phyloP scores from a whole-genome alignment of 2,888 invertebrate species.

The Hydraecia micacea region DNA sequence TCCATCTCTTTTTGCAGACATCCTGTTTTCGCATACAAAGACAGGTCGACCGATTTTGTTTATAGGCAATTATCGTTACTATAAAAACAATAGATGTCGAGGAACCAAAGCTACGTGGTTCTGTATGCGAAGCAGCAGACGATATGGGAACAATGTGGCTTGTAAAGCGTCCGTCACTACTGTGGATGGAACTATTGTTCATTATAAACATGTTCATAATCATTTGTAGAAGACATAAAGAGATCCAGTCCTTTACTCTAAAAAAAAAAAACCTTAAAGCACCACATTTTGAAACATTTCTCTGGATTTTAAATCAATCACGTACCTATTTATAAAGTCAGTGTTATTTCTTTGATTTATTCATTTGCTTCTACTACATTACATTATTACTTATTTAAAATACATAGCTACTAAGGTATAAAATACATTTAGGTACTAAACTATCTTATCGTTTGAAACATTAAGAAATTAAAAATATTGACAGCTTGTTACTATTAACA shows the following conservation, averaged over 20 bases:
- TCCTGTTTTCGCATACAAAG: slow-evolving; percentile 57
- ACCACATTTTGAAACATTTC: background rate
- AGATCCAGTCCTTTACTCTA: background rate
- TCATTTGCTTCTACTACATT: background rate
- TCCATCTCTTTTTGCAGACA: slow-evolving; percentile 47
- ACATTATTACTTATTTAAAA: background rate
- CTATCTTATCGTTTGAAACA: background rate
- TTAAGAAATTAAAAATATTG: background rate
- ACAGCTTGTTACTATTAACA: background rate
- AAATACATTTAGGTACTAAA: background rate
- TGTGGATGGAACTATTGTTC: slow-evolving; percentile 45
- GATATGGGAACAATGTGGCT: slow-evolving; percentile 14
- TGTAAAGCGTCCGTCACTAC: slow-evolving; percentile 57
- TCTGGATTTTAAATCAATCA: background rate
- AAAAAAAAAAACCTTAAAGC: background rate
- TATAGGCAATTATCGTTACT: slow-evolving; percentile 71
- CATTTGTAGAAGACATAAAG: slow-evolving; percentile 33
- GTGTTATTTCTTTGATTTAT: background rate
- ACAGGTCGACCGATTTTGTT: slow-evolving; percentile 72
- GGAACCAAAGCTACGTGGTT: slow-evolving; percentile 75
- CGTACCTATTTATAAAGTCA: background rate
- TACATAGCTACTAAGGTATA: background rate
- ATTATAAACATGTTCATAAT: slow-evolving; percentile 50
- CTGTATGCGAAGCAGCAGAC: slow-evolving; percentile 68
- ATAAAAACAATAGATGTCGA: slow-evolving; percentile 70